Evolutionary conservation across 1,140 invertebrate species (phyloP).

Genomic region (Bombus ignitus): DNA sequence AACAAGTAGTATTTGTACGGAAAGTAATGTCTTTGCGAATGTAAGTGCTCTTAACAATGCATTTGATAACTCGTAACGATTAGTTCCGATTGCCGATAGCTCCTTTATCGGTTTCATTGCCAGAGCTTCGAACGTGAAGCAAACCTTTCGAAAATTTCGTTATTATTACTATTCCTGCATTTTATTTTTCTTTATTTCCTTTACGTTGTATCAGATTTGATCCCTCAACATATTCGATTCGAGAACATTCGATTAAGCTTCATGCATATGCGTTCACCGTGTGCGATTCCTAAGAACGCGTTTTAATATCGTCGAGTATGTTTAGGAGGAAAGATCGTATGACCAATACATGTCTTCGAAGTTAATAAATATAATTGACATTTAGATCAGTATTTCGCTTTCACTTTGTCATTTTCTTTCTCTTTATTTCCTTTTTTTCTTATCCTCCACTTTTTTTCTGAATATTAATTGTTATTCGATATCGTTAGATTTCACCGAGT

Average conservation of each 20-base stretch:
- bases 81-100: neutral
- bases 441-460: neutral
- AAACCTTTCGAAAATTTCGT: neutral
- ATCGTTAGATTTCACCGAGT: neutral
- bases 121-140: neutral
- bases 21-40: constrained; percentile 37
- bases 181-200: neutral
- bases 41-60: constrained; percentile 64
- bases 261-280: neutral
- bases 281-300: neutral
- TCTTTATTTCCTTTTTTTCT: neutral
- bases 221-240: neutral
- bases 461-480: neutral
- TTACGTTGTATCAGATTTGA: neutral
- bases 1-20: constrained; percentile 19
- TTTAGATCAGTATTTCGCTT: neutral
- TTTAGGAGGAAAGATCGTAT: neutral
- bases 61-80: constrained; percentile 52
- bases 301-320: neutral
- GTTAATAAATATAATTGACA: neutral
- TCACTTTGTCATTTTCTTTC: neutral
- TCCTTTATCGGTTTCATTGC: constrained; percentile 19
- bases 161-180: neutral
- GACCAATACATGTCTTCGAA: neutral
- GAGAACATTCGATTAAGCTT: neutral